These are phyloP conservation scores for Bryconaethiops microstoma DNA, from an alignment of 2,797 vertebrate species.

Conservation along the genomic window DNA sequence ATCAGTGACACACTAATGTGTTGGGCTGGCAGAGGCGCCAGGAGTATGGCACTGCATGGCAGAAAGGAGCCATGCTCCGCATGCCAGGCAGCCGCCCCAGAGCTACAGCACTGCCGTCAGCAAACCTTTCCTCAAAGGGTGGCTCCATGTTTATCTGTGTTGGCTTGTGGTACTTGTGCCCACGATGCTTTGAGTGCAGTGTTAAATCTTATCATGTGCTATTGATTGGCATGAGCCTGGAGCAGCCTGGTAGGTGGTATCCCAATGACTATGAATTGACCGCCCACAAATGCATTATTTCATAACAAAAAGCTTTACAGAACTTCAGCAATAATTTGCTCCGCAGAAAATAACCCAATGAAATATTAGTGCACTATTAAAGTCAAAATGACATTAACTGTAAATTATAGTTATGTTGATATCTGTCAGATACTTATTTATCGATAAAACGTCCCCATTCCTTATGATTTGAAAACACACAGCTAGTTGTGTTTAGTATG, in stretches of 20 bases:
- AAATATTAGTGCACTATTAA: too few relatives aligned
- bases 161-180: neutral
- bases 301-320: neutral
- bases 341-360: too few relatives aligned
- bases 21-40: conserved; percentile 60
- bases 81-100: conserved; percentile 69
- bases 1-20: conserved; percentile 69
- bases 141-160: conserved; percentile 4
- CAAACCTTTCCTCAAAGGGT: conserved; percentile 32
- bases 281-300: neutral
- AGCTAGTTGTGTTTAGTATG: neutral
- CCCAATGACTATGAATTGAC: neutral
- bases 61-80: conserved; percentile 48
- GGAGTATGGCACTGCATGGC: conserved; percentile 61
- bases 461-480: neutral
- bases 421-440: too few relatives aligned
- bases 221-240: neutral
- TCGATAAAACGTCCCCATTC: too few relatives aligned
- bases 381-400: too few relatives aligned
- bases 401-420: too few relatives aligned
- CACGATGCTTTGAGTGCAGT: neutral
- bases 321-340: too few relatives aligned
- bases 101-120: conserved; percentile 68
- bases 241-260: neutral
- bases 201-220: neutral